Evolutionary conservation across 1,140 invertebrate genomes (phyloP), one percentile per base, ranked within the genome.

Genomic region (Bombus affinis): DNA sequence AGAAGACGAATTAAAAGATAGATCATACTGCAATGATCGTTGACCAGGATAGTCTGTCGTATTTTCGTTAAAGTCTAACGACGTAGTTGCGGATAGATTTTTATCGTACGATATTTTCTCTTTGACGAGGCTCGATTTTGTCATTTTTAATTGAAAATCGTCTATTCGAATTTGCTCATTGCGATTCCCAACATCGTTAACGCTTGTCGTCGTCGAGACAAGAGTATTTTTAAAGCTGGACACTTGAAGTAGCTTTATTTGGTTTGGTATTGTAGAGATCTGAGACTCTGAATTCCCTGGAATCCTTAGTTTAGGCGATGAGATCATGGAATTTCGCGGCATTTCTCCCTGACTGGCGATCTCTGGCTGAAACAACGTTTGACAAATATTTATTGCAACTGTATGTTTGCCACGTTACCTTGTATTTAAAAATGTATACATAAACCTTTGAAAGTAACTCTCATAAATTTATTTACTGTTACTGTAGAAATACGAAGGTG

Each of bases 141-240:
- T 79, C 57, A 39, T 83, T 78, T 39, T 79, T 75, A 47, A 87
- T 2, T 15, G 75, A 25, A 70, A 57, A 62, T 57, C 28, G 4
- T 83, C 79, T 1, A 73, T 42, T 15, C 44, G 39, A 13, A 62
- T n/a, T 22, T 44, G 6, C 76, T 77, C 37, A 4, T 39, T 57
- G 10, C 59, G 22, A 70, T 75, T 75, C 15, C 53, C 62, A 9
- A n/a, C 44, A 12, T 62, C n/a, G 18, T 81, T 86, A 6, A 37
- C 39, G 1, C 47, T 75, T 13, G 74, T 39, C 18, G 25, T 77
- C 25, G 25, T 77, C 18, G 72, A 53, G 18, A 76, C 28, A 9
- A 76, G 44, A 74, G 62, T 83, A 65, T 72, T 72, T 28, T 83
- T 85, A 12, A 81, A 42, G 42, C 22, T 79, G 1, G 73, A 77